Evolutionary conservation across 2,888 invertebrate species (phyloP).

Genomic region (Athalia rosae): DNA sequence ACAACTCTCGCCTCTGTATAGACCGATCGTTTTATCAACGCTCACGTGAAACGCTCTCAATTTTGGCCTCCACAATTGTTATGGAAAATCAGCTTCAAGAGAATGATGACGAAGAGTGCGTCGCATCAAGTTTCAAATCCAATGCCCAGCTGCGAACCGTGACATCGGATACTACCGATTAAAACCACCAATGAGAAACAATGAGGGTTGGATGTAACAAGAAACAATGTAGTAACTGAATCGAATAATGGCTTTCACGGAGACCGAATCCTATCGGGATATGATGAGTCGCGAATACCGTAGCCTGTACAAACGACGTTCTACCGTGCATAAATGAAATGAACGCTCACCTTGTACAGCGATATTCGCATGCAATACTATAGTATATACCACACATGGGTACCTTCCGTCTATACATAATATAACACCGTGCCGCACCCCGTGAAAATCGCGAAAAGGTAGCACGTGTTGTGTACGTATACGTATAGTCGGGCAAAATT

Average conservation of each 20-base stretch:
- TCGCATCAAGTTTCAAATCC: not conserved
- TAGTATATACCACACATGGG: not conserved
- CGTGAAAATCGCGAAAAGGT: constrained; percentile 38
- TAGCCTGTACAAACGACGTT: not conserved
- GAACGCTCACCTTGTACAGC: too few relatives aligned
- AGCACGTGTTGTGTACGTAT: constrained; percentile 27
- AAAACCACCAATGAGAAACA: too few relatives aligned
- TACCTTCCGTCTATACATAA: not conserved
- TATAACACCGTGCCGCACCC: constrained; percentile 4
- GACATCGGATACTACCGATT: too few relatives aligned
- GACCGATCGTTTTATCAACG: constrained; percentile 40
- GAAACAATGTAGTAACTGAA: too few relatives aligned
- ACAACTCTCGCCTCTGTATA: constrained; percentile 31
- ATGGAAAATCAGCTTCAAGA: not conserved
- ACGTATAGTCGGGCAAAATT: constrained; percentile 36
- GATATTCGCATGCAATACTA: constrained; percentile 32
- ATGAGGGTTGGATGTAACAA: too few relatives aligned
- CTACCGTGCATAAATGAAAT: too few relatives aligned
- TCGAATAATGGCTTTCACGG: too few relatives aligned
- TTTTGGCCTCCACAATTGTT: not conserved
- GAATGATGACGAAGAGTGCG: not conserved
- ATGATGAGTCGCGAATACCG: not conserved
- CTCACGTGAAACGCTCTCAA: constrained; percentile 21
- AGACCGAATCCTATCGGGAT: not conserved
- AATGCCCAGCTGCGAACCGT: too few relatives aligned